These are phyloP conservation scores for Benthosema pterotum DNA, from an alignment of 2,797 vertebrate species.

Conservation along the genomic window DNA sequence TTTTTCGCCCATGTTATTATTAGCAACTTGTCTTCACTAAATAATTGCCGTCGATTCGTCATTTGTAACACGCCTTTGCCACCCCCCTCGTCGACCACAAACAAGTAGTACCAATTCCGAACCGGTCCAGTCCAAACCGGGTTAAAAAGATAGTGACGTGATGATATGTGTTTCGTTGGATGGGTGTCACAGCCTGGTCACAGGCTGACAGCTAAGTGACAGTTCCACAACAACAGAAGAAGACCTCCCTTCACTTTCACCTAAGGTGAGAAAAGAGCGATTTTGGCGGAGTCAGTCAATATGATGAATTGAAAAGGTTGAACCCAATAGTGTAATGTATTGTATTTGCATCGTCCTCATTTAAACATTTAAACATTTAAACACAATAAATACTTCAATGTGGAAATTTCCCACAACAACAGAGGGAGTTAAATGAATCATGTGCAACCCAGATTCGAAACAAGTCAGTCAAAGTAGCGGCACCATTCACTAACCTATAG, in stretches of 20 bases:
- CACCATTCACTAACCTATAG: no score
- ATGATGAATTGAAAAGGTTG: no score
- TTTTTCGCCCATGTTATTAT: slow-evolving; percentile 44
- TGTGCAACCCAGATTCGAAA: no score
- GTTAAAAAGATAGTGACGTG: no score
- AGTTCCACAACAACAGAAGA: slow-evolving; percentile 20
- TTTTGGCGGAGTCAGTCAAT: neutral
- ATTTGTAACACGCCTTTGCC: slow-evolving; percentile 14
- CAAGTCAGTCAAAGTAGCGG: no score
- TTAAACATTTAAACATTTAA: no score
- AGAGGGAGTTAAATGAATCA: no score
- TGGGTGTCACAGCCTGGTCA: slow-evolving; percentile 15
- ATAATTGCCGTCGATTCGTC: slow-evolving; percentile 6
- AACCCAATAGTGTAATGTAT: no score
- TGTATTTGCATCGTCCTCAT: no score
- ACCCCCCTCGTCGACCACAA: slow-evolving; percentile 11
- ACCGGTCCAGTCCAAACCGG: slow-evolving; percentile 51
- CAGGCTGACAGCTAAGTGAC: slow-evolving; percentile 12
- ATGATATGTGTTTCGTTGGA: slow-evolving; percentile 20
- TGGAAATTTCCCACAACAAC: no score
- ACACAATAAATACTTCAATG: no score
- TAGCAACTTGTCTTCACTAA: slow-evolving; percentile 33
- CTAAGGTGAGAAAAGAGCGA: slow-evolving; percentile 35
- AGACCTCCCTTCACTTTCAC: slow-evolving; percentile 40
- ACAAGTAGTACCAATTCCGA: neutral